Evolutionary conservation across 2,113 vertebrate genomes (phyloP), one percentile per base, ranked within the genome.

Genomic region (Callipepla californica): DNA sequence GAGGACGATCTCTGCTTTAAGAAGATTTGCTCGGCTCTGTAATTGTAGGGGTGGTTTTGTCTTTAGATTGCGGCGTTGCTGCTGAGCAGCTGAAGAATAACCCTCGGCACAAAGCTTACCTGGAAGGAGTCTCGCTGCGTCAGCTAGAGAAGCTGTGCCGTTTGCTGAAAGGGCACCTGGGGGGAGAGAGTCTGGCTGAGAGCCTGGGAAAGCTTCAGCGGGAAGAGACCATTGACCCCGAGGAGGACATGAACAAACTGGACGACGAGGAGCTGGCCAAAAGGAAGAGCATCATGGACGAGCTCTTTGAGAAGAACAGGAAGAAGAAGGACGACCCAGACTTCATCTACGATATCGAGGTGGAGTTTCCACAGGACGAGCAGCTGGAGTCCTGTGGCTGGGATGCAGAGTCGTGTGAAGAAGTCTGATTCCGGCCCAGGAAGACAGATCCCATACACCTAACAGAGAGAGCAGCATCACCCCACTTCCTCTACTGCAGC

Each of bases 211-310:
- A 97, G 68, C 98, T 98, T 87, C 95, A 23, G 4, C 95, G 44
- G 80, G 97, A 97, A 7, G 97, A 98, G 68, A 94, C 78, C 45
- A 89, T 99, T 44, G 97, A 98, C 93, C 98, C 98, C 4, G 97
- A 99, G 13, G 98, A 99, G 92, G 99, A 99, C 88, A 96, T 99
- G 63, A 99, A 99, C 97, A 99, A 99, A 95, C 97, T 99, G n/a
- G 98, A 98, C 40, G 99, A 99, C 36, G 97, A 98, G 34, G 98
- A 98, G 25, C 97, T 99, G 47, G 97, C 97, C 65, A 98, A 97
- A 77, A 98, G 98, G 94, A 99, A 99, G 93, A 97, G 96, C 51
- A 97, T 99, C 92, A 99, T 99, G 99, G 98, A 99, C 32, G 95
- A 98, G 77, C 94, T 99, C 53, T 99, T 99, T 4, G 98, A 99